Evolutionary conservation across 2,888 invertebrate species (phyloP).

Genomic region (Ichneumoninae sp.): DNA sequence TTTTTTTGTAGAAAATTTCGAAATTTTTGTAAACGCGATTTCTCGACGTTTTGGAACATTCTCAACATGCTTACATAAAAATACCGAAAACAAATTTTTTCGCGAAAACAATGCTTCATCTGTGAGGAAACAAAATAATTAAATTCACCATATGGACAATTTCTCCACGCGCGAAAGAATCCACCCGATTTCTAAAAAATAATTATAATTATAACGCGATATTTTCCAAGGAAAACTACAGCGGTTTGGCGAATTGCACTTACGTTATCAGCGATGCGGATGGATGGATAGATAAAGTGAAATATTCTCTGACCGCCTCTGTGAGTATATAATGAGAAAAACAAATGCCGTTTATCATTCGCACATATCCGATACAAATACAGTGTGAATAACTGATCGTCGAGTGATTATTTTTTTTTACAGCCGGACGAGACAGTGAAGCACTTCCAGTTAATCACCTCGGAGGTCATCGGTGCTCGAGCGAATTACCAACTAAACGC

Average conservation of each 20-base stretch:
- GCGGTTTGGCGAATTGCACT: conserved; percentile 69
- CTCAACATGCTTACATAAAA: too few relatives aligned
- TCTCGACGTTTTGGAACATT: too few relatives aligned
- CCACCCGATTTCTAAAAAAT: not conserved
- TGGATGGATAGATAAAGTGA: conserved; percentile 70
- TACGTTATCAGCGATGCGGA: conserved; percentile 70
- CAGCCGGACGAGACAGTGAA: conserved; percentile 61
- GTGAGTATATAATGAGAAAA: conserved; percentile 52
- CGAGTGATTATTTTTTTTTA: conserved; percentile 9
- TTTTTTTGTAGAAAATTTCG: not conserved
- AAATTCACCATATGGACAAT: not conserved
- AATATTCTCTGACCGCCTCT: conserved; percentile 53
- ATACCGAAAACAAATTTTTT: too few relatives aligned
- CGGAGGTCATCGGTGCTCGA: conserved; percentile 20
- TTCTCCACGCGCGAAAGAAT: not conserved
- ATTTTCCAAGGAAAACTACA: conserved; percentile 72
- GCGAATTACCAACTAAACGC: conserved; percentile 56
- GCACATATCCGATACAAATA: not conserved
- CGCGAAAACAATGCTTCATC: too few relatives aligned
- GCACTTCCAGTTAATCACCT: conserved; percentile 59
- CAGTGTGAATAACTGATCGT: conserved; percentile 2
- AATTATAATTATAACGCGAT: conserved; percentile 53
- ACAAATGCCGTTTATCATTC: not conserved
- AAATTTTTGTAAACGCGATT: too few relatives aligned
- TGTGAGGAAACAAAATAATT: not conserved